Percentiles rank a stretch among this genome's conserved stretches.
Conservation (phyloP, 2,797 vertebrate species). For the Helicolenus hilgendorfi region DNA sequence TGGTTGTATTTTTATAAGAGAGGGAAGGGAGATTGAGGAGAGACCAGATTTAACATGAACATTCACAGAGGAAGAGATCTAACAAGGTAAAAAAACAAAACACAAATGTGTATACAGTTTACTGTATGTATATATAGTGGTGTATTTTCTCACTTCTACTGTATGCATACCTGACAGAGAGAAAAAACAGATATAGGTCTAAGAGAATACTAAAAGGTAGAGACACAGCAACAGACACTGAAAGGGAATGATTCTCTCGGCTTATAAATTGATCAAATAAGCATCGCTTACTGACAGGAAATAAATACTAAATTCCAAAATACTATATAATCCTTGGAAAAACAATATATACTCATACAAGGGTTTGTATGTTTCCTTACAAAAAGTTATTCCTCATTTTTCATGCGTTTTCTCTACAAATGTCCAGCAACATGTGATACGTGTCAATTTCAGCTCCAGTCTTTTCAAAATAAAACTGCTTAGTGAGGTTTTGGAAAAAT, state of each 20-base stretch:
- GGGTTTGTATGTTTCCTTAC: too few relatives aligned
- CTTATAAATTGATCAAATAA: conserved; percentile 2
- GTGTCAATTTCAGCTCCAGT: too few relatives aligned
- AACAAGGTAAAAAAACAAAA: background rate
- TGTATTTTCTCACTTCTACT: background rate
- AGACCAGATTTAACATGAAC: background rate
- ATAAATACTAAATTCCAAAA: background rate
- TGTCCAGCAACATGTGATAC: too few relatives aligned
- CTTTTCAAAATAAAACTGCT: too few relatives aligned
- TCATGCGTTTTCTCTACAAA: too few relatives aligned
- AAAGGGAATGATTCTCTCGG: background rate
- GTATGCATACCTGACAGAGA: background rate
- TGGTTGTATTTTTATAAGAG: conserved; percentile 13
- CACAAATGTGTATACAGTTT: too few relatives aligned
- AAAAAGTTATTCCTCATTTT: too few relatives aligned
- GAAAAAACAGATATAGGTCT: background rate
- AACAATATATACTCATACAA: background rate
- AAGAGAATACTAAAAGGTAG: background rate
- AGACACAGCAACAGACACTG: background rate
- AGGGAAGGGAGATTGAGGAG: background rate
- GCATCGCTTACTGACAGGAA: background rate
- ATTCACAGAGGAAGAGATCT: background rate
- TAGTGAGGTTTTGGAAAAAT: too few relatives aligned
- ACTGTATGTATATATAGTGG: too few relatives aligned
- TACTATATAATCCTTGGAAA: background rate